These are phyloP conservation scores for Rhamnusium bicolor DNA, from an alignment of 2,888 invertebrate genomes.

Conservation along the genomic window DNA sequence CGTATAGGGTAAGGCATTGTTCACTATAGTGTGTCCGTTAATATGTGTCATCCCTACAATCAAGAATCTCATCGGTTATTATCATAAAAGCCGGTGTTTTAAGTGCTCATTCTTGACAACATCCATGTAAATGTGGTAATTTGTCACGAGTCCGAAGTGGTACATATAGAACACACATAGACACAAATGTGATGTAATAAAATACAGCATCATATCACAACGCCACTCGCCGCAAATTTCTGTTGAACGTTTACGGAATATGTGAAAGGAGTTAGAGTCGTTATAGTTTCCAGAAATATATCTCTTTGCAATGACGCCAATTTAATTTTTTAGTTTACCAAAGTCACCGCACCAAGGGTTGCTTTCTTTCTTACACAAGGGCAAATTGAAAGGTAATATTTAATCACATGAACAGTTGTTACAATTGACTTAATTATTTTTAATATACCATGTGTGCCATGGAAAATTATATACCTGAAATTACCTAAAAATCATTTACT, in stretches of 20 bases:
- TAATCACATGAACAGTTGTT: too few species aligned
- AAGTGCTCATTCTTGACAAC: constrained; percentile 56
- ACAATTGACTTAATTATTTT: too few species aligned
- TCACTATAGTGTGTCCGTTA: constrained; percentile 39
- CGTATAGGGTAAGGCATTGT: constrained; percentile 38
- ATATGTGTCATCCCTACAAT: constrained; percentile 45
- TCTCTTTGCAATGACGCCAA: not conserved
- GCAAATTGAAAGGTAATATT: not conserved
- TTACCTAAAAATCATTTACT: too few species aligned
- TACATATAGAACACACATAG: constrained; percentile 31
- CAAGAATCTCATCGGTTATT: constrained; percentile 34
- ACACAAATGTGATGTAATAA: constrained; percentile 28
- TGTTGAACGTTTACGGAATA: constrained; percentile 23
- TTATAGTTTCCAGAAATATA: not conserved
- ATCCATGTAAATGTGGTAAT: constrained; percentile 56
- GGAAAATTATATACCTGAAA: too few species aligned
- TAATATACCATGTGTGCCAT: too few species aligned
- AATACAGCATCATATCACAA: constrained; percentile 27
- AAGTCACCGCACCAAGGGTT: not conserved
- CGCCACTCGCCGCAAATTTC: constrained; percentile 25
- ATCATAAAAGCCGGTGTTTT: constrained; percentile 37
- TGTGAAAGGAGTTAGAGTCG: constrained; percentile 2
- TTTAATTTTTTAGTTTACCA: not conserved
- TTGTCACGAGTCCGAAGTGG: constrained; percentile 55
- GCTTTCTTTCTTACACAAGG: not conserved